Percentiles rank a stretch among this genome's conserved stretches.
Evolutionary conservation across 2,113 vertebrate species (phyloP).

Genomic region (Delphinapterus leucas): DNA sequence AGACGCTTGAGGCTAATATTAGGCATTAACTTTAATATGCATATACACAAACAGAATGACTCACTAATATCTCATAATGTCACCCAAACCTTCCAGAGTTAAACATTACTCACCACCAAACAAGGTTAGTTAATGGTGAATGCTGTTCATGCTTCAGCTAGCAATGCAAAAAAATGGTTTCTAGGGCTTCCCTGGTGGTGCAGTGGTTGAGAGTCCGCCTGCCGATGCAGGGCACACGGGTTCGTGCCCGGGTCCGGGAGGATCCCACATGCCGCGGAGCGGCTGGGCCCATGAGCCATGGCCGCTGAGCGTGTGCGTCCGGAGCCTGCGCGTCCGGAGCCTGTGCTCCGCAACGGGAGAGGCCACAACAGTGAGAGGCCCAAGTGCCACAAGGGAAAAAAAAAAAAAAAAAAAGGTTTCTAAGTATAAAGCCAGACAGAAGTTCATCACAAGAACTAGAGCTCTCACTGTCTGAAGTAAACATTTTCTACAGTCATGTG

Average conservation of each 20-base stretch:
- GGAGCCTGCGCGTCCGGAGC: too few relatives aligned
- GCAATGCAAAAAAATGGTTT: background rate
- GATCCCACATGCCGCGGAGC: too few relatives aligned
- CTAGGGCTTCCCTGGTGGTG: background rate
- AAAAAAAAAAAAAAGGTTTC: background rate
- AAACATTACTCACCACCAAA: conserved; percentile 21
- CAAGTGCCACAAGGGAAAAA: too few relatives aligned
- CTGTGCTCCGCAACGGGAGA: too few relatives aligned
- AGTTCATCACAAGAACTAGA: background rate
- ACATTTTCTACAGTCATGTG: background rate
- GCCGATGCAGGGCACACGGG: too few relatives aligned
- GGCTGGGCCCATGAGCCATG: too few relatives aligned
- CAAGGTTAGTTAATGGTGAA: conserved; percentile 8
- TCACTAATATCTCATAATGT: conserved; percentile 19
- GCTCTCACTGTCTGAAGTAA: background rate
- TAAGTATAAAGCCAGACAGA: background rate
- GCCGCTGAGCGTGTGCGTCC: too few relatives aligned
- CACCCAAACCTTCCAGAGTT: background rate
- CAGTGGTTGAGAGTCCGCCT: too few relatives aligned
- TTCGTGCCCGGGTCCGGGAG: too few relatives aligned
- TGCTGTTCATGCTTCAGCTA: background rate
- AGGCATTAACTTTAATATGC: background rate
- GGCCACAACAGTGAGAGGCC: too few relatives aligned
- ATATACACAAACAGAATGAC: background rate
- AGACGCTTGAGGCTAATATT: background rate